These are phyloP conservation scores for Rhyacophila brunnea DNA, from an alignment of 1,140 invertebrate genomes.

Conservation along the genomic window DNA sequence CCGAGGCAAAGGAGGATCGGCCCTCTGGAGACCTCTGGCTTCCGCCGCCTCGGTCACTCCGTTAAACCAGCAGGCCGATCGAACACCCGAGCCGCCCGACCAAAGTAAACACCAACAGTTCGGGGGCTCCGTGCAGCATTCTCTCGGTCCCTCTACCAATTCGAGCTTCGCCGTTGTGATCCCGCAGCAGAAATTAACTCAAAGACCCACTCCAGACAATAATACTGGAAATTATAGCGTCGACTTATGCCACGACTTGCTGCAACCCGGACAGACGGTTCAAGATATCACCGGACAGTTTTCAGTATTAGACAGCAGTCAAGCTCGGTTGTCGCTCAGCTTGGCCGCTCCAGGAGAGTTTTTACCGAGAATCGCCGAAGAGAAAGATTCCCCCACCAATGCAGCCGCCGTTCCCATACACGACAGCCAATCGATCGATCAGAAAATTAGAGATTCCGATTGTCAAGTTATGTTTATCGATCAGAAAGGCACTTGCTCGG, in stretches of 20 bases:
- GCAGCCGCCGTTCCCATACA: conserved; percentile 37
- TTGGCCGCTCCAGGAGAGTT: conserved; percentile 52
- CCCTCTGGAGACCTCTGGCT: conserved; percentile 37
- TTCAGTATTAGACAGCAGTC: conserved; percentile 18
- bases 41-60: conserved; percentile 43
- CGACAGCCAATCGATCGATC: conserved; percentile 21
- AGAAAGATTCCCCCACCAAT: conserved; percentile 79
- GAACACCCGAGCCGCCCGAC: conserved; percentile 41
- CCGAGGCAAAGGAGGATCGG: conserved; percentile 40
- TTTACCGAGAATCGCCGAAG: conserved; percentile 74
- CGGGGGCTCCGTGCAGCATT: conserved; percentile 38
- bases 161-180: conserved; percentile 32
- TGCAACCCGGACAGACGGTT: conserved; percentile 8
- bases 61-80: conserved; percentile 40
- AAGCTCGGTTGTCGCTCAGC: conserved; percentile 42
- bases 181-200: conserved; percentile 26
- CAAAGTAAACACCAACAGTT: conserved; percentile 34
- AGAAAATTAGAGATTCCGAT: conserved; percentile 28
- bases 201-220: conserved; percentile 20
- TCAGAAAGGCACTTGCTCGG: conserved; percentile 6
- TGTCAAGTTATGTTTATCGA: conserved; percentile 20
- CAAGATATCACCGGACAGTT: conserved; percentile 27
- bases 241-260: conserved; percentile 33
- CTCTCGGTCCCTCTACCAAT: conserved; percentile 30
- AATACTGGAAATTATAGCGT: conserved; percentile 3